Percentiles rank a stretch among this genome's conserved stretches.
Conservation (phyloP, 2,888 invertebrate species). For the Ashinkailepas kermadecensis region DNA sequence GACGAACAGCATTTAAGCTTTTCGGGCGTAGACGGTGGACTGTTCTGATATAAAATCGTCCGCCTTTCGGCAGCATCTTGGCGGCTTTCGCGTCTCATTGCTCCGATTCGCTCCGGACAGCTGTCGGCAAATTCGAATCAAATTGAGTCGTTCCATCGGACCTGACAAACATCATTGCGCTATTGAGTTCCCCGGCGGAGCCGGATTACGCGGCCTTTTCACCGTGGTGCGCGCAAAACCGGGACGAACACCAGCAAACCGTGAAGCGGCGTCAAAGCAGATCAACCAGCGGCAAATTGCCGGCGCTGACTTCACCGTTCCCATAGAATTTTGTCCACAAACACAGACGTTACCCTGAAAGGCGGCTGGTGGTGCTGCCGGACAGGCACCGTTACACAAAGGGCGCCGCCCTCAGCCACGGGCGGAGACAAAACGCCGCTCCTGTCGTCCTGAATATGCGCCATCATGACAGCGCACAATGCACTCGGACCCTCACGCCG, state of each 20-base stretch:
- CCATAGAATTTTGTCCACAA: background rate
- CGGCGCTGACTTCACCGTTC: background rate
- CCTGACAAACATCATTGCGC: background rate
- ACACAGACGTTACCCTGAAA: constrained; percentile 12
- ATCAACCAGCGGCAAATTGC: background rate
- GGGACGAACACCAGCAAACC: background rate
- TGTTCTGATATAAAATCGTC: too few relatives aligned
- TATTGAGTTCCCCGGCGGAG: background rate
- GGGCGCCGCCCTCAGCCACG: too few relatives aligned
- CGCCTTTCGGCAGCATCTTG: background rate
- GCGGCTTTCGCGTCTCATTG: background rate
- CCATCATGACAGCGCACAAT: too few relatives aligned
- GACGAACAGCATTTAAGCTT: too few relatives aligned
- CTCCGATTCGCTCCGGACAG: background rate
- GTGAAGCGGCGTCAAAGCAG: background rate
- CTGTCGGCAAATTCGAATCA: background rate
- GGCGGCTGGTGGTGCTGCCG: background rate
- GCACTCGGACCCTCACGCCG: too few relatives aligned
- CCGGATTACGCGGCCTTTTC: background rate
- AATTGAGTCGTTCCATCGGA: background rate
- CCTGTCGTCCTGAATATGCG: too few relatives aligned
- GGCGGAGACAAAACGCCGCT: too few relatives aligned
- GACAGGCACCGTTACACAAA: too few relatives aligned
- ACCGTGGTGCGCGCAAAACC: background rate
- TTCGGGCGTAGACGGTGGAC: too few relatives aligned